Evolutionary conservation across 2,797 vertebrate genomes (phyloP).

Genomic region (Trichosurus vulpecula): DNA sequence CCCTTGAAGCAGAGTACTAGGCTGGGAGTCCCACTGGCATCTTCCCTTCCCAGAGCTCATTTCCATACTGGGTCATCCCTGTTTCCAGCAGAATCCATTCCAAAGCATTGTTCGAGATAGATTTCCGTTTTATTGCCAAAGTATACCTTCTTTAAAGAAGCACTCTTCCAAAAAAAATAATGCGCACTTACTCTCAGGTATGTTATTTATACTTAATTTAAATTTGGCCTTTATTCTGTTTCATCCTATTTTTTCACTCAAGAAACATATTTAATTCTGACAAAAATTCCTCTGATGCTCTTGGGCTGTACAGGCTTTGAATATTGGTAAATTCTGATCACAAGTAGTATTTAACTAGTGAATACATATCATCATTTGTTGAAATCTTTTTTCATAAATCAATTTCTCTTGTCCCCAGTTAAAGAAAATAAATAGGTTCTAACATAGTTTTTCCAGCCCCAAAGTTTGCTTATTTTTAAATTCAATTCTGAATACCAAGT

Average conservation of each 20-base stretch:
- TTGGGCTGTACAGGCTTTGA: constrained; percentile 3
- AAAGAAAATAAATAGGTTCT: constrained; percentile 47
- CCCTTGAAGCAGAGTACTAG: background rate
- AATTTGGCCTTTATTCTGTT: background rate
- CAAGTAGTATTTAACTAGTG: constrained; percentile 3
- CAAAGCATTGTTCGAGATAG: background rate
- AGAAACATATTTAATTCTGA: constrained; percentile 11
- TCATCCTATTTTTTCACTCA: background rate
- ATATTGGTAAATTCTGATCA: constrained; percentile 23
- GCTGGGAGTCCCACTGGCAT: background rate
- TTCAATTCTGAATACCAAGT: constrained; percentile 17
- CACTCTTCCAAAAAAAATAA: background rate
- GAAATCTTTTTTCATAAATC: constrained; percentile 44
- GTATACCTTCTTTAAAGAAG: constrained; percentile 34
- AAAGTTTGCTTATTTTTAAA: constrained; percentile 4
- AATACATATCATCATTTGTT: constrained; percentile 36
- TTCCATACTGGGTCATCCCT: background rate
- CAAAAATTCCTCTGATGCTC: constrained; percentile 40
- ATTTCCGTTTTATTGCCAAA: constrained; percentile 11
- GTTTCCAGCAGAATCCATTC: background rate
- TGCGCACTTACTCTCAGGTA: background rate
- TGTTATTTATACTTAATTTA: constrained; percentile 23
- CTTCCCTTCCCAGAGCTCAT: constrained; percentile 11
- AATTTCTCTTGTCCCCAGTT: background rate
- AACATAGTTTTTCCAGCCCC: background rate